Evolutionary conservation across 2,888 invertebrate species (phyloP).

Genomic region (Agriotes lineatus): DNA sequence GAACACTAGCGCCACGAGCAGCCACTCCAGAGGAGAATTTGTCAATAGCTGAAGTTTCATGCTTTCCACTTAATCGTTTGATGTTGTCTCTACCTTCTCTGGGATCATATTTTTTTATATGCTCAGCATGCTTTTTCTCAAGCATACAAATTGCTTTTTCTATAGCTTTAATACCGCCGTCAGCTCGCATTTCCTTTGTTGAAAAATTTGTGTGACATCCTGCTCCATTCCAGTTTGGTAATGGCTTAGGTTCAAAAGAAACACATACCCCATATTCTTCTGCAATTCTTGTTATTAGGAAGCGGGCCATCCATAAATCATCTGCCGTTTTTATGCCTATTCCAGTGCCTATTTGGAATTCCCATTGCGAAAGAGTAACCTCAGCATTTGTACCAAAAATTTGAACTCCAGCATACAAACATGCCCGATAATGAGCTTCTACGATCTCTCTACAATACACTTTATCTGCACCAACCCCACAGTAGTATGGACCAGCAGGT

Average conservation of each 20-base stretch:
- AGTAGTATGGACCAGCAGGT: conserved; percentile 85
- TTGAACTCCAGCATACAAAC: conserved; percentile 83
- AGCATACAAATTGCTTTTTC: conserved; percentile 82
- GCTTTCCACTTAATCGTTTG: conserved; percentile 79
- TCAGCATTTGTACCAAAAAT: conserved; percentile 86
- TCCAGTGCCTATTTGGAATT: conserved; percentile 75
- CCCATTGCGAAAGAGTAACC: conserved; percentile 69
- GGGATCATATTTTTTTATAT: conserved; percentile 85
- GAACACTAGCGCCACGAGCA: conserved; percentile 78
- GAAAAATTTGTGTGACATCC: conserved; percentile 95
- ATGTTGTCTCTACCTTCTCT: conserved; percentile 83
- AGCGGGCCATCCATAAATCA: conserved; percentile 74
- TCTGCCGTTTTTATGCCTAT: conserved; percentile 72
- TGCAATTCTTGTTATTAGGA: conserved; percentile 71
- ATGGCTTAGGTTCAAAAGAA: conserved; percentile 70
- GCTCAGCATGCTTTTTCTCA: conserved; percentile 77
- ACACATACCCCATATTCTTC: conserved; percentile 73
- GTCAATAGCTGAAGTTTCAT: conserved; percentile 76
- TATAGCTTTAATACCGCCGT: conserved; percentile 77
- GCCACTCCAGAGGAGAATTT: conserved; percentile 69
- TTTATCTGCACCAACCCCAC: conserved; percentile 83
- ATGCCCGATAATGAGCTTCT: conserved; percentile 83
- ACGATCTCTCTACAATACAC: conserved; percentile 85
- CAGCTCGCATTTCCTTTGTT: conserved; percentile 84
- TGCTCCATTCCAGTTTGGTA: conserved; percentile 70